phyloP scores from a whole-genome alignment of 2,888 invertebrate species.

The Phaonia tiefii region DNA sequence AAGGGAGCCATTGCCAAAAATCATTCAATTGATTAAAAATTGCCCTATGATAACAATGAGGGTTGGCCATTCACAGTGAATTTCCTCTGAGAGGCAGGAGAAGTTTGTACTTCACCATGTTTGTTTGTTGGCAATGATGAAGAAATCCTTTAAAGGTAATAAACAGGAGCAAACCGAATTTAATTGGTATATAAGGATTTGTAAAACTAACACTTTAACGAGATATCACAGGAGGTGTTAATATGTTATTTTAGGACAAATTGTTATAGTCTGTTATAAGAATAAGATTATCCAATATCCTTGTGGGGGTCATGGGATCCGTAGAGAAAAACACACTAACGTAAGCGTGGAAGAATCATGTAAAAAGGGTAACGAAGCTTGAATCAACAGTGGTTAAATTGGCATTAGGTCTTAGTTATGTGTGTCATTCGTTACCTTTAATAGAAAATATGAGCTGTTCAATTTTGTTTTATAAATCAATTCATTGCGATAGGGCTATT shows the following conservation, averaged over 20 bases:
- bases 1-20: slow-evolving; percentile 21
- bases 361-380: no score
- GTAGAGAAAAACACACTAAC: no score
- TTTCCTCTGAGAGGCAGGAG: slow-evolving; percentile 21
- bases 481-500: no score
- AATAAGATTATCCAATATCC: no score
- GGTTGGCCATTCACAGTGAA: slow-evolving; percentile 11
- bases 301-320: no score
- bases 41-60: slow-evolving; percentile 19
- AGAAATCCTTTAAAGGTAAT: slow-evolving; percentile 18
- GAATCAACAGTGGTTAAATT: no score
- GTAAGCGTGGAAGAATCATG: no score
- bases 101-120: neutral
- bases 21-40: slow-evolving; percentile 37
- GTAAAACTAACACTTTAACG: slow-evolving; percentile 41
- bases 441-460: no score
- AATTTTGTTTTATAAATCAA: no score
- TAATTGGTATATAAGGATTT: slow-evolving; percentile 30
- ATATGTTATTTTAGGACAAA: slow-evolving; percentile 7
- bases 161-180: slow-evolving; percentile 10
- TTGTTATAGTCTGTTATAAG: no score
- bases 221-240: slow-evolving; percentile 53
- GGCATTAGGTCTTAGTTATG: no score
- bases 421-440: no score
- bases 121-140: neutral